These are phyloP conservation scores for Illadopsis cleaveri DNA, from an alignment of 2,113 vertebrate species.

Conservation along the genomic window DNA sequence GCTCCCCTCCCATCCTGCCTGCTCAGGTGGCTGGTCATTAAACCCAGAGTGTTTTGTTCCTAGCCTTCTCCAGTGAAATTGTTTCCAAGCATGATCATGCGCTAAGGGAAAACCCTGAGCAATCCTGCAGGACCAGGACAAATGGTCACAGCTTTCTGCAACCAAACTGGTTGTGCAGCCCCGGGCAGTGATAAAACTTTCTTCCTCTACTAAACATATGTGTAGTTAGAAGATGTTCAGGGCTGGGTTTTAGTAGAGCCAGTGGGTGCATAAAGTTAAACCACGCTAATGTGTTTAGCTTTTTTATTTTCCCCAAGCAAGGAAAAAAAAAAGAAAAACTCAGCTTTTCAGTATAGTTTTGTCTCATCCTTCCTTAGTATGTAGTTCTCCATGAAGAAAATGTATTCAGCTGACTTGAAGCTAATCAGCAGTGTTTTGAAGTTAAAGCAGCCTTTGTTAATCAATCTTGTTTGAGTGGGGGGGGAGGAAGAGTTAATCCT, in stretches of 20 bases:
- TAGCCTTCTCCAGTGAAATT: background rate
- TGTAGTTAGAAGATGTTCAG: background rate
- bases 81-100: background rate
- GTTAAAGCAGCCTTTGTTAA: background rate
- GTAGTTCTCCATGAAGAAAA: background rate
- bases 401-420: background rate
- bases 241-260: background rate
- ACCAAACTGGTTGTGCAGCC: background rate
- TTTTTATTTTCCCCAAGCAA: background rate
- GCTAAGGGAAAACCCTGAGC: background rate
- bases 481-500: background rate
- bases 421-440: background rate
- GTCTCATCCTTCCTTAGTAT: background rate
- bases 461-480: background rate
- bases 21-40: background rate
- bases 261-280: background rate
- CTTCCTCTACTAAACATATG: background rate
- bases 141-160: background rate
- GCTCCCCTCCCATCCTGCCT: background rate
- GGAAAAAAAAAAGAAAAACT: accelerated
- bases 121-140: background rate
- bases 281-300: background rate
- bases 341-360: background rate
- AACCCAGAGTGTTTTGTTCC: background rate
- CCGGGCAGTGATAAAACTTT: background rate